A percentile compares a stretch with the other conserved stretches of the same genome.
Conservation (phyloP, 2,888 invertebrate species). For the Suillia variegata region DNA sequence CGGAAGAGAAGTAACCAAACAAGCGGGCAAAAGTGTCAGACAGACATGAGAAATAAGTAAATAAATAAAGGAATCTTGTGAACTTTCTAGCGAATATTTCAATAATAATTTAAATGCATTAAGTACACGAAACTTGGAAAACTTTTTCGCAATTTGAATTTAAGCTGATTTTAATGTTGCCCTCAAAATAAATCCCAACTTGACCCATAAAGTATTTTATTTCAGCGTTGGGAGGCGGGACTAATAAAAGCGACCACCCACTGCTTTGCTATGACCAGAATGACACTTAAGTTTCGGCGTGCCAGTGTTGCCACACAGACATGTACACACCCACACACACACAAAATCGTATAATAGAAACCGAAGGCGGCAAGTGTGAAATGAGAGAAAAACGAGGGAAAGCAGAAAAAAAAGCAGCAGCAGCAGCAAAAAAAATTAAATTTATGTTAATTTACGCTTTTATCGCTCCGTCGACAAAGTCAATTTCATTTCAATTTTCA, state of each 20-base stretch:
- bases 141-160: background rate
- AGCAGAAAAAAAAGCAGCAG: slow-evolving; percentile 1
- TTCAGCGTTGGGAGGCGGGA: too few relatives aligned
- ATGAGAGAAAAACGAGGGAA: slow-evolving; percentile 8
- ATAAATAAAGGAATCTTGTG: background rate
- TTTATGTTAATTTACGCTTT: slow-evolving; percentile 57
- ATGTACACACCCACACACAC: too few relatives aligned
- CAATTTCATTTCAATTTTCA: slow-evolving; percentile 52
- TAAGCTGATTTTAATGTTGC: background rate
- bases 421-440: slow-evolving; percentile 37
- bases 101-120: background rate
- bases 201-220: background rate
- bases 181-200: too few relatives aligned
- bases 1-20: too few relatives aligned
- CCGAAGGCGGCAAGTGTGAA: too few relatives aligned
- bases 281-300: slow-evolving; percentile 10
- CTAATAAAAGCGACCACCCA: background rate
- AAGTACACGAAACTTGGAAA: background rate
- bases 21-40: too few relatives aligned
- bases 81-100: too few relatives aligned
- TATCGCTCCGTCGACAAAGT: slow-evolving; percentile 46
- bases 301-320: slow-evolving; percentile 19
- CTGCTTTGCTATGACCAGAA: slow-evolving; percentile 3
- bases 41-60: background rate
- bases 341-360: too few relatives aligned